Conservation (phyloP, 1,140 invertebrate species). For the Leptoteleia sp. region DNA sequence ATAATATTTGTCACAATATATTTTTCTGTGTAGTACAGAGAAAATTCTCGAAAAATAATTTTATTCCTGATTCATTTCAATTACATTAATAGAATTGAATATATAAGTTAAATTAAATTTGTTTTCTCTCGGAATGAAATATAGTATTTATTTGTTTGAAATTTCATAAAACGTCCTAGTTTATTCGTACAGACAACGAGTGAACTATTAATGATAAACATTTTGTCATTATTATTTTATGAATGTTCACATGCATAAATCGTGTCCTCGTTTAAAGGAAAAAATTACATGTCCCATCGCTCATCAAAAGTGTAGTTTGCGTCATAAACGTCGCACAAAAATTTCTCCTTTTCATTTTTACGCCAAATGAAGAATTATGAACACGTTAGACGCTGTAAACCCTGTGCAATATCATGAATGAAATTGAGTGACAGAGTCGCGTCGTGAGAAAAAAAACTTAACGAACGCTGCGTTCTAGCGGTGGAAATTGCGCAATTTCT, state of each 20-base stretch:
- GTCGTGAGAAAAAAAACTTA: constrained; percentile 54
- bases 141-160: too few relatives aligned
- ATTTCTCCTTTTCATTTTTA: constrained; percentile 38
- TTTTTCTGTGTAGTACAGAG: too few relatives aligned
- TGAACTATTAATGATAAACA: too few relatives aligned
- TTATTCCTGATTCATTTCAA: too few relatives aligned
- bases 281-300: constrained; percentile 19
- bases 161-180: too few relatives aligned
- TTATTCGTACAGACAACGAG: too few relatives aligned
- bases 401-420: constrained; percentile 37
- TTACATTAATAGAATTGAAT: too few relatives aligned
- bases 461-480: constrained; percentile 22
- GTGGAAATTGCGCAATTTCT: constrained; percentile 52
- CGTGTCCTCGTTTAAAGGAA: constrained; percentile 1
- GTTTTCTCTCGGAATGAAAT: too few relatives aligned
- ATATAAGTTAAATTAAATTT: too few relatives aligned
- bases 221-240: too few relatives aligned
- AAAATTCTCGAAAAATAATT: too few relatives aligned
- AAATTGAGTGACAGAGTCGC: constrained; percentile 31
- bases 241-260: background rate
- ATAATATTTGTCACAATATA: too few relatives aligned
- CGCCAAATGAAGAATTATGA: constrained; percentile 46
- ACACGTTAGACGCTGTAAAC: constrained; percentile 14
- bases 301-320: constrained; percentile 21
- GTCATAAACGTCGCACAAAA: constrained; percentile 30